These are phyloP conservation scores for Drosophila equinoxialis DNA, from an alignment of 1,140 invertebrate species.

Conservation along the genomic window DNA sequence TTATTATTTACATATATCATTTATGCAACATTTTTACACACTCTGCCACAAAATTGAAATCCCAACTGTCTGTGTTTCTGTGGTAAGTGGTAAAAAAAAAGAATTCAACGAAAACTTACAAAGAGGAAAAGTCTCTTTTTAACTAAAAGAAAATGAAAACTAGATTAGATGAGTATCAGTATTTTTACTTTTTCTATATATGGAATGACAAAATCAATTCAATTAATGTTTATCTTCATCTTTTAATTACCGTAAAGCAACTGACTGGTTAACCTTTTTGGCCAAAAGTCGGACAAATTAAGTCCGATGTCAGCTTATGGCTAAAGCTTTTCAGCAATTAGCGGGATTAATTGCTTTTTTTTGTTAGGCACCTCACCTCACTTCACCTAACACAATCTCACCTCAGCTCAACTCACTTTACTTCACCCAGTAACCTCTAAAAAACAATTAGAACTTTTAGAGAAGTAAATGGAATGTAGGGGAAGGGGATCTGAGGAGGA, in stretches of 20 bases:
- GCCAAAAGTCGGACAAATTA: conserved; percentile 4
- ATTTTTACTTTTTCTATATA: no score
- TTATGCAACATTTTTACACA: not conserved
- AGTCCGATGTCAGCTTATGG: conserved; percentile 8
- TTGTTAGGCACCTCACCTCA: conserved; percentile 40
- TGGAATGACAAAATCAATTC: not conserved
- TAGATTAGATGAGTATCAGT: not conserved
- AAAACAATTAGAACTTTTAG: conserved; percentile 69
- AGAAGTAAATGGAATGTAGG: no score
- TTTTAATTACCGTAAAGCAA: conserved; percentile 28
- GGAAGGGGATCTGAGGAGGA: not conserved
- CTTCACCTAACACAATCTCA: not conserved
- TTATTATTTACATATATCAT: conserved; percentile 22
- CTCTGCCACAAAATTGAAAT: no score
- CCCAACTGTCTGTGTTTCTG: no score
- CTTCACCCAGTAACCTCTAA: conserved; percentile 69
- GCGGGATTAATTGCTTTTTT: conserved; percentile 68
- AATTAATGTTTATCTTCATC: conserved; percentile 52
- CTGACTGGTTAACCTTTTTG: conserved; percentile 11
- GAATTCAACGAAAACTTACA: no score
- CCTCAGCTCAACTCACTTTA: conserved; percentile 18
- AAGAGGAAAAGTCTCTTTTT: no score
- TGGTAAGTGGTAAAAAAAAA: no score
- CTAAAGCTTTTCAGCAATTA: conserved; percentile 54
- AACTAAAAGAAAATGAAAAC: no score